Evolutionary conservation across 2,113 vertebrate genomes (phyloP), one percentile per base, ranked within the genome.

Genomic region (Rynchops niger): DNA sequence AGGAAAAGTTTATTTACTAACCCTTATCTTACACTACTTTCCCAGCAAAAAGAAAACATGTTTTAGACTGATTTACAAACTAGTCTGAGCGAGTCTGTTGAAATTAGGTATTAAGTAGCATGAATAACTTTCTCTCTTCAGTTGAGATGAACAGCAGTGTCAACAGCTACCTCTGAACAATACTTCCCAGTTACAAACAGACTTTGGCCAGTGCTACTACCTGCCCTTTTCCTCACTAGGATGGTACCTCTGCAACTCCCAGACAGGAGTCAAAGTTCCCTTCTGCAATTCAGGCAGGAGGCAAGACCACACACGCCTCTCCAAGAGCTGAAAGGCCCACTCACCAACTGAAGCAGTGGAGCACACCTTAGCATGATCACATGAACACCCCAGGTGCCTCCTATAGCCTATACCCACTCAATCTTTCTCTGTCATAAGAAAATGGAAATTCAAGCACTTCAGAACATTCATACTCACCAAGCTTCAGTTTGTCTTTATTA

Each of bases 401-500:
- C 63, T 22, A 65, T 0, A 92, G 45, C 32, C 26, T 49, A 78
- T 7, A 82, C 9, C 12, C 52, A 81, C 49, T 69, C 12, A 29
- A 50, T 14, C 18, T 66, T 72, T 13, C 30, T 23, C 36, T 62
- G 6, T 23, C 32, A 26, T 15, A 17, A 42, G 53, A 53, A 71
- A 43, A 15, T 0, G 2, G 5, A 43, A 59, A 71, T 47, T 56
- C 14, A 69, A 72, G 49, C 26, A 73, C 25, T 76, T 82, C 27
- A 58, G 34, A 87, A 72, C 19, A 38, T 42, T 62, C 22, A 91
- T 92, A 98, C 99, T 98, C 86, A 99, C 99, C 98, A 94, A 99
- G 99, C 9, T 97, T 96, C 84, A 99, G 67, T 91, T 99, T 99
- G 93, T 98, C 98, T 89, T 98, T 98, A 92, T 99, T 99, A 97